phyloP scores from a whole-genome alignment of 2,113 vertebrate species.

The Pseudonaja textilis region DNA sequence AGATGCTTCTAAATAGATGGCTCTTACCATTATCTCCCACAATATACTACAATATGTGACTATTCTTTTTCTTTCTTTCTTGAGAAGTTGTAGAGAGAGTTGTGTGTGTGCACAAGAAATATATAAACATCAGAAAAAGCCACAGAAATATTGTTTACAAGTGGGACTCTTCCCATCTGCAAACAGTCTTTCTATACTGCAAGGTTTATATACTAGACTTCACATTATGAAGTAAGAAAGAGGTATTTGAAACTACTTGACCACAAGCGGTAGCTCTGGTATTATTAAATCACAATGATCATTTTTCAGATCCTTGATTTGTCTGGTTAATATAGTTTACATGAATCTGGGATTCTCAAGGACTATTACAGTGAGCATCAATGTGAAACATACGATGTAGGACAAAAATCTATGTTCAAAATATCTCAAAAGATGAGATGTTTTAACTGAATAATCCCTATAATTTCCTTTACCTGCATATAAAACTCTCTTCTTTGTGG shows the following conservation, averaged over 20 bases:
- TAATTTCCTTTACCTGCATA: constrained; percentile 62
- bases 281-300: not conserved
- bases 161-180: not conserved
- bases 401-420: not conserved
- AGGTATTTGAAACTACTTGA: not conserved
- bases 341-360: not conserved
- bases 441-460: not conserved
- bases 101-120: not conserved
- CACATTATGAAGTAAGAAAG: not conserved
- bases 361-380: not conserved
- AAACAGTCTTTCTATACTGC: not conserved
- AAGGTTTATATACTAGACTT: not conserved
- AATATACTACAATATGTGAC: not conserved
- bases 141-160: not conserved
- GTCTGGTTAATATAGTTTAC: not conserved
- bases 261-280: not conserved
- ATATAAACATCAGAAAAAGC: not conserved
- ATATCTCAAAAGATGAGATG: not conserved
- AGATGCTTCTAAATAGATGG: not conserved
- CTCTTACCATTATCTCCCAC: not conserved
- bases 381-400: not conserved
- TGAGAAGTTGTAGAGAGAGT: not conserved
- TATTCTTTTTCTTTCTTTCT: not conserved
- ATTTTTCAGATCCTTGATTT: not conserved
- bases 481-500: constrained; percentile 60